phyloP scores from a whole-genome alignment of 2,888 invertebrate genomes.

The Amiota mariae region DNA sequence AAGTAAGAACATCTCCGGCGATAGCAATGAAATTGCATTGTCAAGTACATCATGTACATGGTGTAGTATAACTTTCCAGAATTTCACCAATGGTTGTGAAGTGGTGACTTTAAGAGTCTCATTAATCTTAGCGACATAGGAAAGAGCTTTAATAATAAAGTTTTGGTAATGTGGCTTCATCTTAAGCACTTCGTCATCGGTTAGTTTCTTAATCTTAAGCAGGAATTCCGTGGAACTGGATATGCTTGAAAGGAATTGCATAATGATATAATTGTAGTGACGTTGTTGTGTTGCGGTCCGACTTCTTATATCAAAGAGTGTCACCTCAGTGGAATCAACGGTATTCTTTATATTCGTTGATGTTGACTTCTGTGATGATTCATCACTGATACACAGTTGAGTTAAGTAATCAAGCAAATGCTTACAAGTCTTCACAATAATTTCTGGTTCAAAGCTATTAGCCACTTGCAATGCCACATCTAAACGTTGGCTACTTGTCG shows the following conservation, averaged over 20 bases:
- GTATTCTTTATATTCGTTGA: slow-evolving; percentile 55
- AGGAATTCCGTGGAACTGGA: slow-evolving; percentile 82
- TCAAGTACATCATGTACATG: slow-evolving; percentile 87
- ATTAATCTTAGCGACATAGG: slow-evolving; percentile 80
- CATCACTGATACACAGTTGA: slow-evolving; percentile 79
- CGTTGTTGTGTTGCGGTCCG: slow-evolving; percentile 84
- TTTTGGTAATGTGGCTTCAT: slow-evolving; percentile 81
- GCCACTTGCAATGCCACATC: slow-evolving; percentile 81
- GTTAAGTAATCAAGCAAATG: slow-evolving; percentile 80
- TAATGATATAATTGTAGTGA: slow-evolving; percentile 87
- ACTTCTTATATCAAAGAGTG: slow-evolving; percentile 78
- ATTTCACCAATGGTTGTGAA: slow-evolving; percentile 78
- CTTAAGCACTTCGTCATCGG: slow-evolving; percentile 72
- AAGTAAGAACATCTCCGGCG: slow-evolving; percentile 85
- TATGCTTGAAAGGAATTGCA: slow-evolving; percentile 83
- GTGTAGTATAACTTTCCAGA: slow-evolving; percentile 87
- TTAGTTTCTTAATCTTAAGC: slow-evolving; percentile 77
- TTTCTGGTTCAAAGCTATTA: slow-evolving; percentile 79
- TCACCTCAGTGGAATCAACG: slow-evolving; percentile 41
- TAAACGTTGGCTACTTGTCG: slow-evolving; percentile 76
- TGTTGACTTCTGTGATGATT: slow-evolving; percentile 55
- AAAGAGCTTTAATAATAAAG: slow-evolving; percentile 80
- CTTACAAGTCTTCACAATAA: slow-evolving; percentile 79
- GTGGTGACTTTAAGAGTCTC: slow-evolving; percentile 75
- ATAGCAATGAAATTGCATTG: slow-evolving; percentile 85